Conservation (phyloP, 2,797 vertebrate genomes). For the Centropyge bicolor region DNA sequence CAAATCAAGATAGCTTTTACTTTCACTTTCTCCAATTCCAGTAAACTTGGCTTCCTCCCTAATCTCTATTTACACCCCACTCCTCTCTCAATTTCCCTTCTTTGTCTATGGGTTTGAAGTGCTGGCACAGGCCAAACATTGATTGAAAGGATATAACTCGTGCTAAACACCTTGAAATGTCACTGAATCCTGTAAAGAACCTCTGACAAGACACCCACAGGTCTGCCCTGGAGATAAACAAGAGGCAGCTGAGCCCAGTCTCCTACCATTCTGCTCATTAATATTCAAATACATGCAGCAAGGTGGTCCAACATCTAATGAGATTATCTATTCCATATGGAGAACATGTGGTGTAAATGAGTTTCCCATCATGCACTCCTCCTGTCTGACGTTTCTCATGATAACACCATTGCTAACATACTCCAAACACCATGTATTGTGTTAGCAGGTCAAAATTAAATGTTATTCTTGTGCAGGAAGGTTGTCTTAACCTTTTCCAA, state of each 20-base stretch:
- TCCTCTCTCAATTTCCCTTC: not conserved
- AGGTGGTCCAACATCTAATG: slow-evolving; percentile 25
- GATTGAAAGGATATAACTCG: slow-evolving; percentile 30
- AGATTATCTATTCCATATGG: slow-evolving; percentile 16
- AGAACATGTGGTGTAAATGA: not conserved
- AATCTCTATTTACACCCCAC: not conserved
- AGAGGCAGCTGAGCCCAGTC: not conserved
- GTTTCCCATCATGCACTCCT: slow-evolving; percentile 3
- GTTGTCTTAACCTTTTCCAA: not conserved
- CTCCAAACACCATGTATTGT: not conserved
- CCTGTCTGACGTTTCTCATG: slow-evolving; percentile 6
- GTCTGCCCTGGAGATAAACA: slow-evolving; percentile 9
- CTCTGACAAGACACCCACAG: slow-evolving; percentile 4
- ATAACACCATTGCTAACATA: not conserved
- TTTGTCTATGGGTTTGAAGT: slow-evolving; percentile 18
- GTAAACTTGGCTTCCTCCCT: not conserved
- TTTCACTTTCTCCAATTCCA: slow-evolving; percentile 19
- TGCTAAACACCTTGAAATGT: slow-evolving; percentile 39
- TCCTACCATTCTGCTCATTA: slow-evolving; percentile 22
- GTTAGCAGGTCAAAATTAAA: not conserved
- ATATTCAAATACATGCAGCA: slow-evolving; percentile 31
- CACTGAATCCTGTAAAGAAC: slow-evolving; percentile 24
- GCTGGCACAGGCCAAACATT: not conserved
- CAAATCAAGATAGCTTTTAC: not conserved
- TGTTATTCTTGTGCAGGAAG: not conserved